Conservation (phyloP, 1,140 invertebrate species). For the Cydia fagiglandana region DNA sequence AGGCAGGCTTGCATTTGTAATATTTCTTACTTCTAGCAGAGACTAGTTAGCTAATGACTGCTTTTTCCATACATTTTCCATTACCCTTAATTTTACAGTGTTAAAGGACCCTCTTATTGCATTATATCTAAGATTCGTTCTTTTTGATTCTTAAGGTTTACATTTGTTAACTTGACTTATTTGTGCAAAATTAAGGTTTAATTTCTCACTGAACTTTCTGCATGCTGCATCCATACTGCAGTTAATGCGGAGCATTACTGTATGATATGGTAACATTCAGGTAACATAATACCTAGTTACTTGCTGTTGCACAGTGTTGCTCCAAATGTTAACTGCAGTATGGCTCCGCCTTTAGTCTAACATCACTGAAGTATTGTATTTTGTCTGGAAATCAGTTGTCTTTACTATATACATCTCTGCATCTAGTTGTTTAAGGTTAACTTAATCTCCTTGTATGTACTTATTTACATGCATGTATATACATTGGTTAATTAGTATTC, state of each 20-base stretch:
- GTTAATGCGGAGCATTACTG: too few species aligned
- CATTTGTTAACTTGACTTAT: neutral
- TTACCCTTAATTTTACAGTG: neutral
- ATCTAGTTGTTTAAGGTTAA: constrained; percentile 27
- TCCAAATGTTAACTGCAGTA: too few species aligned
- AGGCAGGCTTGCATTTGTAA: constrained; percentile 36
- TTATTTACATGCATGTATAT: constrained; percentile 48
- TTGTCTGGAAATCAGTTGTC: neutral
- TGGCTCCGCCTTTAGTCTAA: too few species aligned
- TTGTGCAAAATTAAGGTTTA: neutral
- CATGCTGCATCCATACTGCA: too few species aligned
- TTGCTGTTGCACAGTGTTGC: too few species aligned
- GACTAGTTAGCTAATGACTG: neutral
- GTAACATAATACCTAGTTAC: too few species aligned
- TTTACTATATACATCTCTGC: neutral
- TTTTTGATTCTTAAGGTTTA: too few species aligned
- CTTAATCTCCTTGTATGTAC: constrained; percentile 24
- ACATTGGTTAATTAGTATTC: constrained; percentile 59
- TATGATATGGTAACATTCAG: too few species aligned
- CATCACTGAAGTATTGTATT: neutral
- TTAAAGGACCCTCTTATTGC: too few species aligned
- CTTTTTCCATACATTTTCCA: neutral
- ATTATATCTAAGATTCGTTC: too few species aligned
- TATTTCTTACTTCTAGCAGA: constrained; percentile 14
- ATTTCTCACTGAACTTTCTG: too few species aligned